Base-by-base conservation (phyloP, 2,888 invertebrate species). In the Eupelmus urozonus region DNA sequence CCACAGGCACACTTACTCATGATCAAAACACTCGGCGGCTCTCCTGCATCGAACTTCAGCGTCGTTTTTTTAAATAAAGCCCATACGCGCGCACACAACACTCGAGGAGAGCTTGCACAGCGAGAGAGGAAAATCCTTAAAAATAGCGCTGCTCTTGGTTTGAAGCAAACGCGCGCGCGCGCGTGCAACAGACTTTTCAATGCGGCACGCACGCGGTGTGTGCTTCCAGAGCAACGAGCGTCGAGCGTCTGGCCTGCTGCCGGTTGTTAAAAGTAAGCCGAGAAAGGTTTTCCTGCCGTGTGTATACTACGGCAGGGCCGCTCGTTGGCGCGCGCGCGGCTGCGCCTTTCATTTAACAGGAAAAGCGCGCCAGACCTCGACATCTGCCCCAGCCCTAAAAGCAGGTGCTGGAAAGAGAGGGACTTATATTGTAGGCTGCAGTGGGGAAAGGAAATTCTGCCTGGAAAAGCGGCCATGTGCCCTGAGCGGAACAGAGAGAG, bases 361-460 rank as follows among this genome's bases (percentile, higher is more conserved):
- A 76, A 76, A 76, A 76, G 55, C 76, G 55, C n/a, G 25, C 9
- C 20, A 18, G 51, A 13, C 29, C 3, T n/a, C 29, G 9, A 62
- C 75, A 75, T 69, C 76, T 70, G 69, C 29, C 62, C 63, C 29
- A 27, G 29, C 49, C 73, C 23, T 29, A 49, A 45, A 23, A 18
- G 70, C 76, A 76, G 76, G 69, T 76, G 76, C 63, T 69, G 42
- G 34, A 23, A n/a, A 40, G 53, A 53, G 34, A 72, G 40, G 34
- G 34, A 5, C 34, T 3, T 45, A 45, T 16, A 45, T 45, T 45
- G 45, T 45, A 45, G 4, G 16, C 45, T 45, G 45, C 45, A 45
- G 13, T 4, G 25, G 11, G 18, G 70, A 57, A 20, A 23, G 53
- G 29, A 13, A 45, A 45, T 45, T 16, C 16, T 16, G 16, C 45